phyloP scores from a whole-genome alignment of 53 echinoderm and acorn worm genomes.

The Actinopyga echinites region DNA sequence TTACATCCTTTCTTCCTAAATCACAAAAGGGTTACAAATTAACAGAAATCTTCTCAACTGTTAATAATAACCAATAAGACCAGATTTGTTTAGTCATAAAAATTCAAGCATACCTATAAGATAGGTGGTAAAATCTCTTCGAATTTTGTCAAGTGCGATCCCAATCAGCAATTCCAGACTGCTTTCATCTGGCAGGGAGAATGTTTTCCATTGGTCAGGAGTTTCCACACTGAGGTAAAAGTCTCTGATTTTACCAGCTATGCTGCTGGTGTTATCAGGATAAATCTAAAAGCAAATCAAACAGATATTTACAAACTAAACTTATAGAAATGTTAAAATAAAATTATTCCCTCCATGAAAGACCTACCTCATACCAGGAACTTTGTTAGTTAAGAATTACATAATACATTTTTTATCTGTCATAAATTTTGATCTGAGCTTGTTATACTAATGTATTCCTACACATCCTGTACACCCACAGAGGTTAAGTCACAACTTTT shows the following conservation, averaged over 20 bases:
- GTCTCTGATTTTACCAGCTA: conserved; percentile 25
- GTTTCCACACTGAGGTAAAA: neutral
- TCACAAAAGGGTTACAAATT: no score
- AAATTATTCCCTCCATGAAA: neutral
- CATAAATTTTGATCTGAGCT: no score
- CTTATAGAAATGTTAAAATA: neutral
- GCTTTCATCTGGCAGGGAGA: neutral
- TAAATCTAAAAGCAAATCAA: neutral
- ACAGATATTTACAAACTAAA: neutral
- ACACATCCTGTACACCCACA: no score
- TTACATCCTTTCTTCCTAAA: no score
- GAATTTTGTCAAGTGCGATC: conserved; percentile 21
- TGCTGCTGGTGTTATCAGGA: neutral
- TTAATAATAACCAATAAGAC: no score
- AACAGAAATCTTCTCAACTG: no score
- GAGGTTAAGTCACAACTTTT: no score
- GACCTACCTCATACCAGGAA: no score
- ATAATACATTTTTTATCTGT: no score
- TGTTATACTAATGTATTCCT: no score
- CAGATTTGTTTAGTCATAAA: no score
- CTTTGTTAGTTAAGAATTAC: no score
- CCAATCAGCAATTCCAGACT: conserved; percentile 9
- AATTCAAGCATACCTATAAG: neutral
- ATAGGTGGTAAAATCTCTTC: conserved; percentile 21
- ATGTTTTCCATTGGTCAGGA: neutral